Conservation (phyloP, 2,888 invertebrate species). For the Mesochorus sp. region DNA sequence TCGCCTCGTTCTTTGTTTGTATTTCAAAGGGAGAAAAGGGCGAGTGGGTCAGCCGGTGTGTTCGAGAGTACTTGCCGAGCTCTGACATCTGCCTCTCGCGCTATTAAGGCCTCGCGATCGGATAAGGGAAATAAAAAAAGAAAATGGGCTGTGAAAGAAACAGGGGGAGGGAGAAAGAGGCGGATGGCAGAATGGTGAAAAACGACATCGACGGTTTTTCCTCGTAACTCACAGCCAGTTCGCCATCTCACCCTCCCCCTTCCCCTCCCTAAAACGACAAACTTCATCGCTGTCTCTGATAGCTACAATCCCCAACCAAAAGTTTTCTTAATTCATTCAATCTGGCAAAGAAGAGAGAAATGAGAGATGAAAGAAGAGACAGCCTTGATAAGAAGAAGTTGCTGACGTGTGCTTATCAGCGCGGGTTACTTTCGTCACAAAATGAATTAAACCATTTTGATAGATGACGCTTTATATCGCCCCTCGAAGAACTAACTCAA, state of each 20-base stretch:
- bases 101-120: constrained; percentile 45
- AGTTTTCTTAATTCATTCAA: constrained; percentile 64
- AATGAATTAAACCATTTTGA: constrained; percentile 57
- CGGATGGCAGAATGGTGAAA: neutral
- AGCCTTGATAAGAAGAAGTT: constrained; percentile 53
- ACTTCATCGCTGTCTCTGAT: constrained; percentile 36
- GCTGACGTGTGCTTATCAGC: constrained; percentile 31
- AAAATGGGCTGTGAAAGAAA: neutral
- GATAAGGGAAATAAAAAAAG: constrained; percentile 21
- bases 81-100: constrained; percentile 10
- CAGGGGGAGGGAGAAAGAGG: constrained; percentile 7
- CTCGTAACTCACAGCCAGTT: constrained; percentile 45
- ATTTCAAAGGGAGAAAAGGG: constrained; percentile 31
- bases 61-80: neutral
- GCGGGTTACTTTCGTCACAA: constrained; percentile 4
- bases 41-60: neutral
- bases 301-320: constrained; percentile 21
- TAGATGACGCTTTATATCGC: constrained; percentile 43
- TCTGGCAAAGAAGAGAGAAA: constrained; percentile 41
- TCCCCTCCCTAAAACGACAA: constrained; percentile 18
- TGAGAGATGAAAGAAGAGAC: constrained; percentile 18
- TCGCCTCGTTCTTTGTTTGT: constrained; percentile 37
- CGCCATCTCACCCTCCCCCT: no score
- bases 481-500: neutral
- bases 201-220: constrained; percentile 25